phyloP scores from a whole-genome alignment of 2,888 invertebrate genomes.

The Timema cristinae region DNA sequence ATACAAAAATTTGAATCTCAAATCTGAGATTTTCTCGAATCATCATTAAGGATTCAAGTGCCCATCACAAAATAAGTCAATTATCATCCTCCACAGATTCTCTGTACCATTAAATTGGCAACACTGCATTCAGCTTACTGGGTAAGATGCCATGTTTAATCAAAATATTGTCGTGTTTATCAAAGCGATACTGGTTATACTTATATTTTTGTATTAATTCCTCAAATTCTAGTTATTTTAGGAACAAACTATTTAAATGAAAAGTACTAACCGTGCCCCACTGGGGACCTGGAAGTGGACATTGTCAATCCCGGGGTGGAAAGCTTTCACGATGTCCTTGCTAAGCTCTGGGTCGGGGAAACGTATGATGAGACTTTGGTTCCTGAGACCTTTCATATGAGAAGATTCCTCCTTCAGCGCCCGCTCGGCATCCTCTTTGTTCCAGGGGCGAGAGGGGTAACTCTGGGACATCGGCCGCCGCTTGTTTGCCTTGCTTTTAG shows the following conservation, averaged over 20 bases:
- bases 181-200: too few species aligned
- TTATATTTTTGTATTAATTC: background rate
- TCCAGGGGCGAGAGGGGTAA: conserved; percentile 53
- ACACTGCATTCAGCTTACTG: too few species aligned
- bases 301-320: conserved; percentile 57
- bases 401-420: conserved; percentile 58
- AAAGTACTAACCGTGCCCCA: conserved; percentile 48
- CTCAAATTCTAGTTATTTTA: background rate
- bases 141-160: too few species aligned
- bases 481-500: conserved; percentile 43
- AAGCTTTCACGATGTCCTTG: conserved; percentile 56
- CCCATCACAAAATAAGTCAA: too few species aligned
- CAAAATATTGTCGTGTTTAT: too few species aligned
- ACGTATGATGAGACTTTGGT: conserved; percentile 57
- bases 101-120: too few species aligned
- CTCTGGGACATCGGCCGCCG: conserved; percentile 54
- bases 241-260: background rate
- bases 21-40: too few species aligned
- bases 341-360: conserved; percentile 65
- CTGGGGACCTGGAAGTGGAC: conserved; percentile 65
- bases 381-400: conserved; percentile 46
- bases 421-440: conserved; percentile 55
- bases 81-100: too few species aligned
- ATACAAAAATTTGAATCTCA: too few species aligned
- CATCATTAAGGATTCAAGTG: too few species aligned